Evolutionary conservation across 2,113 vertebrate species (phyloP).

Genomic region (Cyanistes caeruleus): DNA sequence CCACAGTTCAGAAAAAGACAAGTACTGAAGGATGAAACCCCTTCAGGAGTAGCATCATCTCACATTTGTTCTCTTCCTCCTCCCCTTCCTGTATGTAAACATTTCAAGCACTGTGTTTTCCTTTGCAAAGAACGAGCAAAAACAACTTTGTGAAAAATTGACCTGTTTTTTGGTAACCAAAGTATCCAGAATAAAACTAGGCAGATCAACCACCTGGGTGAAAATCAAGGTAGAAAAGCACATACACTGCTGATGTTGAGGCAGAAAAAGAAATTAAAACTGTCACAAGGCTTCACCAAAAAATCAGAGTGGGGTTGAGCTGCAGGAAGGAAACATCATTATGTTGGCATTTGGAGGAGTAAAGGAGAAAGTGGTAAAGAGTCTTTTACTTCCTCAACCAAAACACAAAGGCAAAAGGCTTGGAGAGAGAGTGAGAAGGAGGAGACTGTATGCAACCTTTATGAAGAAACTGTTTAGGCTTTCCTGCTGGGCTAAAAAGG

Average conservation of each 20-base stretch:
- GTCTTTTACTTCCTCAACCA: background rate
- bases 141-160: background rate
- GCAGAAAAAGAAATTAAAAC: background rate
- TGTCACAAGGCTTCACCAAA: background rate
- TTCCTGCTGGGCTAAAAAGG: background rate
- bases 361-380: background rate
- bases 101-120: background rate
- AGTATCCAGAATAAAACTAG: background rate
- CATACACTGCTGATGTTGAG: background rate
- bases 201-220: background rate
- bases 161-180: background rate
- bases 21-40: background rate
- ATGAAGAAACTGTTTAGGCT: background rate
- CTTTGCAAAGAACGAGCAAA: background rate
- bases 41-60: background rate
- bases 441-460: background rate
- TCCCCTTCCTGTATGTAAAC: background rate
- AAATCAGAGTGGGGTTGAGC: fast-evolving
- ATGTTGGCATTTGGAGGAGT: background rate
- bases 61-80: background rate
- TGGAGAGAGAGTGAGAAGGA: background rate
- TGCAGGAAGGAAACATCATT: background rate
- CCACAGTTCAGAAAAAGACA: background rate
- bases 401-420: background rate
- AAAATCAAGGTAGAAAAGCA: background rate